A percentile compares a stretch with the other conserved stretches of the same genome.
phyloP scores from a whole-genome alignment of 1,140 invertebrate genomes.

The Papilio xuthus region DNA sequence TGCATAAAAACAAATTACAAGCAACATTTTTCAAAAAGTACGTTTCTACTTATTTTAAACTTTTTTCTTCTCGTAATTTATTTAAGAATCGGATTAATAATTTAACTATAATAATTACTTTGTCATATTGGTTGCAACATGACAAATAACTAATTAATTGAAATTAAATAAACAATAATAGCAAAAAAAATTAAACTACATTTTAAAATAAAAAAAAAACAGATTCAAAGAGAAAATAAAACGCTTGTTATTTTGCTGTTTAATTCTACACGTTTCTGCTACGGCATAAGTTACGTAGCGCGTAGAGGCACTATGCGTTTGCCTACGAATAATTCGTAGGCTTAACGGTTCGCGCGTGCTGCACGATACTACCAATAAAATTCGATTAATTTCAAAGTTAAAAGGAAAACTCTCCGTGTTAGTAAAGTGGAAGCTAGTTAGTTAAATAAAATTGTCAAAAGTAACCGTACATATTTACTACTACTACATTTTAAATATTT shows the following conservation, averaged over 20 bases:
- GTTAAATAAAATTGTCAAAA: background rate
- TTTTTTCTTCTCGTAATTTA: no score
- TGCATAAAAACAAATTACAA: background rate
- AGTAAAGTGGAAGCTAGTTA: background rate
- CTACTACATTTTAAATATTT: background rate
- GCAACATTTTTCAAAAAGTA: no score
- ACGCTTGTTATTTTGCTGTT: slow-evolving; percentile 34
- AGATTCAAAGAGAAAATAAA: background rate
- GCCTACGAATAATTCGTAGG: slow-evolving; percentile 39
- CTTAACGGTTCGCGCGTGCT: slow-evolving; percentile 36
- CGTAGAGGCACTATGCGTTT: slow-evolving; percentile 37
- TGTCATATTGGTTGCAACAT: no score
- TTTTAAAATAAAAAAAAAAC: background rate
- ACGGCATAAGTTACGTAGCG: slow-evolving; percentile 35
- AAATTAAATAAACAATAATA: background rate
- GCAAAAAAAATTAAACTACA: background rate
- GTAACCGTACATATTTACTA: background rate
- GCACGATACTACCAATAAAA: slow-evolving; percentile 36
- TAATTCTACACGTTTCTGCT: slow-evolving; percentile 36
- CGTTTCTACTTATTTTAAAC: no score
- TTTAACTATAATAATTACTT: no score
- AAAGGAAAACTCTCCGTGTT: slow-evolving; percentile 15
- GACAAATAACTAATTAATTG: no score
- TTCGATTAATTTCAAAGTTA: slow-evolving; percentile 40
- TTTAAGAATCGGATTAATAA: no score